Evolutionary conservation across 1,140 invertebrate species (phyloP).

Genomic region (Paraescarpia echinospica): DNA sequence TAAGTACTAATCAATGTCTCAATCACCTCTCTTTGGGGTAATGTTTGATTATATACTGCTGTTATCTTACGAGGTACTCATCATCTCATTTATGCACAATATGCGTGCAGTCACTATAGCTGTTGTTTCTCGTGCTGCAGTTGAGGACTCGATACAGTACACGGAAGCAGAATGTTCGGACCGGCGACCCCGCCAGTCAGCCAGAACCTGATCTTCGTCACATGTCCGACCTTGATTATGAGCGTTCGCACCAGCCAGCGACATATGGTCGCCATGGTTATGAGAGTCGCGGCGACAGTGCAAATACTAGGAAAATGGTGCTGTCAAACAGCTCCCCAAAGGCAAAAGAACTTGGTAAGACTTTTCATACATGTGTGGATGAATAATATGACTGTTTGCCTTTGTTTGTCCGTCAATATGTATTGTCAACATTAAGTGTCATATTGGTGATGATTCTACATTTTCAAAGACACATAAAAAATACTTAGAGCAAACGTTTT

Average conservation of each 20-base stretch:
- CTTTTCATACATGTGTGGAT: neutral
- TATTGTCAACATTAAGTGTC: neutral
- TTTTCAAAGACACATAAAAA: neutral
- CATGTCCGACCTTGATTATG: neutral
- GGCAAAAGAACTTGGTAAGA: neutral
- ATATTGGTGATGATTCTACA: neutral
- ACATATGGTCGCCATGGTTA: slow-evolving; percentile 6
- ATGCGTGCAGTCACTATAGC: neutral
- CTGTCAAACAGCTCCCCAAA: neutral
- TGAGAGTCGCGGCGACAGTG: slow-evolving; percentile 14
- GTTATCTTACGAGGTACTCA: no score
- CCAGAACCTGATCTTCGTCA: neutral
- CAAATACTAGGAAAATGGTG: neutral
- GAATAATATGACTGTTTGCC: neutral
- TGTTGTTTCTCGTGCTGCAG: neutral
- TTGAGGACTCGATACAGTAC: neutral
- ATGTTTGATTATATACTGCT: no score
- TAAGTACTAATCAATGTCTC: no score
- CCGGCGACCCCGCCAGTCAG: neutral
- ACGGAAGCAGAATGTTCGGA: neutral
- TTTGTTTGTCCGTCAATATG: neutral
- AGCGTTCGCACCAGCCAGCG: neutral
- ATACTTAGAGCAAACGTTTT: neutral
- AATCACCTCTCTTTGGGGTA: no score
- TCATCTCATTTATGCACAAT: no score